phyloP scores from a whole-genome alignment of 1,140 invertebrate genomes.

The Trichoplusia ni region DNA sequence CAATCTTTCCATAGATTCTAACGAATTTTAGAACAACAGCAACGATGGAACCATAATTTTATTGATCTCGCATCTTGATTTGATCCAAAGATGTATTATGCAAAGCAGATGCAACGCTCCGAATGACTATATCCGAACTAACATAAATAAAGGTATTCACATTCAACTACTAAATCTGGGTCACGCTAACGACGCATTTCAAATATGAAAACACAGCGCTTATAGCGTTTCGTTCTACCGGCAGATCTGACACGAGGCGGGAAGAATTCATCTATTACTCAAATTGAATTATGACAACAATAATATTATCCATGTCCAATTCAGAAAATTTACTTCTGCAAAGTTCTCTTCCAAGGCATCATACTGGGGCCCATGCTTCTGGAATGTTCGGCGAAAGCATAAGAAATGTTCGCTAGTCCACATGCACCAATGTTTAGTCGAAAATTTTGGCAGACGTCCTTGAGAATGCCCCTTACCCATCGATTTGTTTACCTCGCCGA shows the following conservation, averaged over 20 bases:
- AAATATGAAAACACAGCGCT: constrained; percentile 3
- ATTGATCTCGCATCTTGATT: not conserved
- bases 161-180: constrained; percentile 8
- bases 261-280: not conserved
- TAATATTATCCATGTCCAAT: no score
- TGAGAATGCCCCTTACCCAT: constrained; percentile 16
- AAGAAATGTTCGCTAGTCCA: not conserved
- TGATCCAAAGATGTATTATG: not conserved
- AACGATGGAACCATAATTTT: no score
- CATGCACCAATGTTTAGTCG: not conserved
- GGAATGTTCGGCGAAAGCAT: not conserved
- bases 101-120: not conserved
- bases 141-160: constrained; percentile 7
- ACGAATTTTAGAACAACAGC: no score
- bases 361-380: not conserved
- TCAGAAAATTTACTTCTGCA: no score
- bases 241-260: not conserved
- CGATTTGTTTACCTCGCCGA: constrained; percentile 38
- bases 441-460: constrained; percentile 13
- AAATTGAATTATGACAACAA: no score
- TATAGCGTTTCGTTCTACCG: not conserved
- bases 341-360: no score
- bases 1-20: no score
- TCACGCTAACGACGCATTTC: constrained; percentile 23
- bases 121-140: not conserved